Evolutionary conservation across 92 coral and sea anemone genomes (phyloP), one percentile per base, ranked within the genome.

Genomic region (Epizoanthus rinbou): DNA sequence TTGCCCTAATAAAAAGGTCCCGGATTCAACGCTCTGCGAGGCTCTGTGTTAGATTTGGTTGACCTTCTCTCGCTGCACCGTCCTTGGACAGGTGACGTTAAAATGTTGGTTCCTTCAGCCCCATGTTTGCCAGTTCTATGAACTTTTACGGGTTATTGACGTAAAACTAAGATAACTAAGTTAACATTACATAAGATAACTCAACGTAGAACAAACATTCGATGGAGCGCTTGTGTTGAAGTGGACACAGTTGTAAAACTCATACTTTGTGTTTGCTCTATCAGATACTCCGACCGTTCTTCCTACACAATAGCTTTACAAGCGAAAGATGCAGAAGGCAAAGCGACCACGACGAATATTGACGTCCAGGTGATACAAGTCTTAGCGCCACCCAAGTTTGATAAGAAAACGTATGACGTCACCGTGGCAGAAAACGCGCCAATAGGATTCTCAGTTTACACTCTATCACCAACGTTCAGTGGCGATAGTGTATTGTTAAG

Each of bases 241-340:
- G 43, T 37, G 43, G 6, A 37, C 43, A 37, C 31, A 28, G 31
- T 28, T 28, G 2, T 28, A 31, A 75, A 75, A 11, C 23, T 33
- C 22, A 14, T 5, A 19, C 7, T 17, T 58, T 17, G 9, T 4
- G 4, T 2, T 28, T 35, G 25, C 11, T 28, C 47, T 28, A 22
- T 19, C 64, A 93, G 97, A 73, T 91, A 81, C 85, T 33, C 89
- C 22, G 94, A 91, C 6, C 19, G 91, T 5, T 59, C 86, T 11
- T 47, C 73, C 8, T 91, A 91, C 73, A 69, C 62, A 28, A 15
- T 93, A 16, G 74, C 90, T 10, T 22, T 91, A 37, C 65, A 60
- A 15, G 98, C 95, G 8, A 39, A 75, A 62, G 98, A 93, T 15
- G 83, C 84, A 9, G 91, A 84, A 0, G 88, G 95, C 15, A 78